phyloP scores from a whole-genome alignment of 1,140 invertebrate genomes.

The Mylabris phalerata region DNA sequence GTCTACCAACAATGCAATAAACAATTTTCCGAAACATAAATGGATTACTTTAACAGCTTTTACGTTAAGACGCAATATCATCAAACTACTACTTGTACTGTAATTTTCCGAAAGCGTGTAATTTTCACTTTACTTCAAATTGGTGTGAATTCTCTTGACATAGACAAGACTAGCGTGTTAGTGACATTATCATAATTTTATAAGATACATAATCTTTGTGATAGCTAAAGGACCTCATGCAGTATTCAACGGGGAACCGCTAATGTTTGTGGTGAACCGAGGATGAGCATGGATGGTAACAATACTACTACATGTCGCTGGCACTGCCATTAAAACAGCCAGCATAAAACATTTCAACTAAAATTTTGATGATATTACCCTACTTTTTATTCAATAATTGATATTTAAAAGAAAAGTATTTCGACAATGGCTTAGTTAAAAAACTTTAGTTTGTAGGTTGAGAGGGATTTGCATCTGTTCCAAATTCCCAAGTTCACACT shows the following conservation, averaged over 20 bases:
- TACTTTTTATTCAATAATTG: no score
- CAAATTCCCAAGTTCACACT: no score
- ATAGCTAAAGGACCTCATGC: conserved; percentile 12
- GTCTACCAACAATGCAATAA: no score
- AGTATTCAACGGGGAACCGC: conserved; percentile 13
- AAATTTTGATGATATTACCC: no score
- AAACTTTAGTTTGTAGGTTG: no score
- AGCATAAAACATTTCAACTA: conserved; percentile 7
- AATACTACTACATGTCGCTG: conserved; percentile 8
- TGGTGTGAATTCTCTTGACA: conserved; percentile 10
- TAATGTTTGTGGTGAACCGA: conserved; percentile 15
- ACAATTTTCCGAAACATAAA: no score
- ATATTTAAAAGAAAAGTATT: no score
- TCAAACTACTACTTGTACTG: no score
- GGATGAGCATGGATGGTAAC: conserved; percentile 9
- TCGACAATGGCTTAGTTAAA: no score
- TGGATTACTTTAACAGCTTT: no score
- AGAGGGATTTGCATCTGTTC: no score
- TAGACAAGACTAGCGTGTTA: conserved; percentile 10
- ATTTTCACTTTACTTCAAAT: conserved; percentile 7
- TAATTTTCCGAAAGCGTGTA: background rate
- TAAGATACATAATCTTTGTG: conserved; percentile 9
- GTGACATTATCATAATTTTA: conserved; percentile 15
- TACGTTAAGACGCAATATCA: no score
- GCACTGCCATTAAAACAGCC: conserved; percentile 1